Base-by-base conservation (phyloP, 2,888 invertebrate genomes). In the Drosophila melanocephala region DNA sequence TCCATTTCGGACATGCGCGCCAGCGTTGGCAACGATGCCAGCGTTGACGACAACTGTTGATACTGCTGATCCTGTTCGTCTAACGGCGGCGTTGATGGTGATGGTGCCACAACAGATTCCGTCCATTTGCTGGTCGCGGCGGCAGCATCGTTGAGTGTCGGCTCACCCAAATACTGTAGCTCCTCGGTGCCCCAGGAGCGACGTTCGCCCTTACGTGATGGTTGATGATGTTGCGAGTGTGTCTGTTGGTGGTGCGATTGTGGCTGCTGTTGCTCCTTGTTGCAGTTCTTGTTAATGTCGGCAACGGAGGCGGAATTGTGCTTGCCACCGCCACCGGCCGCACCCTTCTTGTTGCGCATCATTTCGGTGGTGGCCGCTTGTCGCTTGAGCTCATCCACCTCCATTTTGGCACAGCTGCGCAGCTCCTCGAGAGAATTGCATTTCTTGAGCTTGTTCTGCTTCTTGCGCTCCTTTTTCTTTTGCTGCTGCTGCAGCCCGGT, bases 381-480 rank as follows among this genome's bases (percentile, higher is more conserved):
- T 14, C 81, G 84, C 57, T 92, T 92, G 79, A 94, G 93, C 62
- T 94, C 95, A 37, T 96, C 96, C 89, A 96, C 96, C 89, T 96
- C 96, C 79, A 96, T 94, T 93, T 95, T 96, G 69, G 96, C 96
- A 83, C 96, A 96, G 57, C 96, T 96, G 61, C 93, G 90, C 79
- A 97, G 95, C 94, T 97, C 97, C 93, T 97, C 97, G 84, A 97
- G 94, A 37, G 97, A 97, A 91, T 96, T 96, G 78, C 96, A 96
- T 81, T 97, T 96, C 75, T 96, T 95, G 39, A 93, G 90, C 62
- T 94, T 93, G 42, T 93, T 93, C 69, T 94, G 94, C 67, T 91
- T 93, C 65, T 92, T 93, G 74, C 94, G 93, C 78, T 94, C 94
- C 58, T 95, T 94, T 78, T 95, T 95, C 92, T 94, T 94, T 63